phyloP scores from a whole-genome alignment of 2,113 vertebrate species.

The Brachypteracias leptosomus region DNA sequence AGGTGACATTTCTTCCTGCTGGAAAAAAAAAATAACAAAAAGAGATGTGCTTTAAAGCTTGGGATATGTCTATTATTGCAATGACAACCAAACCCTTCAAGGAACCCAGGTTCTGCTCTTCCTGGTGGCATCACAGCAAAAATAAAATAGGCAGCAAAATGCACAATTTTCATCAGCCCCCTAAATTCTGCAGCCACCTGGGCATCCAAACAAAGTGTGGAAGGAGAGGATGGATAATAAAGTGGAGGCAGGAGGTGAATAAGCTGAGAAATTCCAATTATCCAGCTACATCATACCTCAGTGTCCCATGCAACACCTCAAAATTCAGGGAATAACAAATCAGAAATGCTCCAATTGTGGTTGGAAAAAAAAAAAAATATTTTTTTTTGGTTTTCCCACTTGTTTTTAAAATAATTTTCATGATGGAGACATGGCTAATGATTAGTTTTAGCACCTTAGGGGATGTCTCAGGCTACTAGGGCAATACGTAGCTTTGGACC shows the following conservation, averaged over 20 bases:
- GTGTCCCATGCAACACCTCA: not conserved
- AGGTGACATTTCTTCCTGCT: slow-evolving; percentile 40
- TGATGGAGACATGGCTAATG: not conserved
- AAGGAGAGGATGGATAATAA: not conserved
- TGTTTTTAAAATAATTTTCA: not conserved
- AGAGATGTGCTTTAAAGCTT: not conserved
- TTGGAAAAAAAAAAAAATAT: not conserved
- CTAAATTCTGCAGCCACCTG: not conserved
- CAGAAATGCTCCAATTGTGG: not conserved
- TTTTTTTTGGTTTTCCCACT: not conserved
- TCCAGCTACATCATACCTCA: not conserved
- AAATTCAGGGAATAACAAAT: not conserved
- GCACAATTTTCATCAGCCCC: not conserved
- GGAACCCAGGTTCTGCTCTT: not conserved
- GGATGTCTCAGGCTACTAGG: not conserved
- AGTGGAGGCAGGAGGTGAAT: not conserved
- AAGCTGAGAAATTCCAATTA: not conserved
- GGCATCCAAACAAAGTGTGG: not conserved
- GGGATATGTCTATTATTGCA: not conserved
- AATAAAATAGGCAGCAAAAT: not conserved
- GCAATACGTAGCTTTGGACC: not conserved
- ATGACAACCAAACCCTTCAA: not conserved
- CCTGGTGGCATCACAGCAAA: not conserved
- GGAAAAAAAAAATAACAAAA: slow-evolving; percentile 17
- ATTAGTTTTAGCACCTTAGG: not conserved